These are phyloP conservation scores for Drosophila formosana DNA, from an alignment of 2,888 invertebrate species.

Conservation along the genomic window DNA sequence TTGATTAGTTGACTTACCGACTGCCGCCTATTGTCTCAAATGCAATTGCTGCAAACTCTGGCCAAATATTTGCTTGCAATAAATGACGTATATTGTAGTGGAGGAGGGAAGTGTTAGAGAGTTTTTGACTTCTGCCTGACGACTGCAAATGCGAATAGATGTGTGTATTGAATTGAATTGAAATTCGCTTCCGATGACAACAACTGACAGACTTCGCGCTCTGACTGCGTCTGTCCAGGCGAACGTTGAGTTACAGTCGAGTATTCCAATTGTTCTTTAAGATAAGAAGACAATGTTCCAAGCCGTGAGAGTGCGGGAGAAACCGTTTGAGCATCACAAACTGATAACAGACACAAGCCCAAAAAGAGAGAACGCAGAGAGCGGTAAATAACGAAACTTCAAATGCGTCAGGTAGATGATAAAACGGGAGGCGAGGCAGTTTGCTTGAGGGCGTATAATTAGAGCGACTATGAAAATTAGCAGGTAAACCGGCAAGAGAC, in stretches of 20 bases:
- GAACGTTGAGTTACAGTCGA: constrained; percentile 54
- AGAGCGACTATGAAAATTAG: constrained; percentile 67
- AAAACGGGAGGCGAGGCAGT: constrained; percentile 6
- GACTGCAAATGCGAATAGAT: background rate
- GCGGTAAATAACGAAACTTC: constrained; percentile 29
- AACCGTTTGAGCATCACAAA: constrained; percentile 43
- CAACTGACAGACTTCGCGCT: constrained; percentile 65
- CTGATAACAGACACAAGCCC: constrained; percentile 52
- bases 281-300: constrained; percentile 63
- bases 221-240: constrained; percentile 61
- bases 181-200: constrained; percentile 42
- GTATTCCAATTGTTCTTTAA: constrained; percentile 63
- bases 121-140: background rate
- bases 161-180: constrained; percentile 19
- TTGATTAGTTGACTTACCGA: constrained; percentile 54
- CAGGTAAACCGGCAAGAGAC: constrained; percentile 43
- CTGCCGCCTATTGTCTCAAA: constrained; percentile 39
- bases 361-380: constrained; percentile 10
- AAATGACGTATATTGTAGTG: background rate
- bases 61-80: constrained; percentile 47
- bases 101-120: background rate
- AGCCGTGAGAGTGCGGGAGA: constrained; percentile 9
- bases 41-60: constrained; percentile 52
- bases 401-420: constrained; percentile 37
- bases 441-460: constrained; percentile 48